Evolutionary conservation across 2,113 vertebrate genomes (phyloP).

Genomic region (Pyxicephalus adspersus): DNA sequence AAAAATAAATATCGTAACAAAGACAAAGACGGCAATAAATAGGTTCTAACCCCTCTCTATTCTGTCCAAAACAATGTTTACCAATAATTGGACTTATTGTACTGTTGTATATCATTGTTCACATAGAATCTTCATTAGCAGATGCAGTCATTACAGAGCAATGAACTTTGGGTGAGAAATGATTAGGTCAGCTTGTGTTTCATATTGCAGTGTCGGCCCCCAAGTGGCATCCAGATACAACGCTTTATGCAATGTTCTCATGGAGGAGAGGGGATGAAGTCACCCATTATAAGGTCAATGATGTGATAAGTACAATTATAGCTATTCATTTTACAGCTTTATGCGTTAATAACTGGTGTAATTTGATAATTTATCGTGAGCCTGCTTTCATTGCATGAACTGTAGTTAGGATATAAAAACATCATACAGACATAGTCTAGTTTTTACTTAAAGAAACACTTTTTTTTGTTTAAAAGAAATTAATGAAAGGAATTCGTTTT

Average conservation of each 20-base stretch:
- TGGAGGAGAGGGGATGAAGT: slow-evolving; percentile 6
- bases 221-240: neutral
- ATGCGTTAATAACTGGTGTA: neutral
- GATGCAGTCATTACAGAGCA: neutral
- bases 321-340: neutral
- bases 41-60: no score
- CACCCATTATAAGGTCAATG: slow-evolving; percentile 25
- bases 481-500: no score
- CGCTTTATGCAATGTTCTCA: slow-evolving; percentile 1
- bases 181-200: neutral
- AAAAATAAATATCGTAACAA: no score
- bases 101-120: neutral
- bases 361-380: neutral
- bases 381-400: neutral
- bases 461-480: no score
- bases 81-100: no score
- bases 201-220: neutral
- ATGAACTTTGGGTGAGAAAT: neutral
- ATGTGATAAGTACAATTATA: neutral
- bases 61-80: no score
- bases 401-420: no score
- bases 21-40: no score
- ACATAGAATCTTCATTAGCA: neutral
- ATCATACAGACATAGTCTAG: no score
- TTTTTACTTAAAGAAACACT: no score